phyloP scores from a whole-genome alignment of 2,113 vertebrate genomes.

The Mystacornis crossleyi region DNA sequence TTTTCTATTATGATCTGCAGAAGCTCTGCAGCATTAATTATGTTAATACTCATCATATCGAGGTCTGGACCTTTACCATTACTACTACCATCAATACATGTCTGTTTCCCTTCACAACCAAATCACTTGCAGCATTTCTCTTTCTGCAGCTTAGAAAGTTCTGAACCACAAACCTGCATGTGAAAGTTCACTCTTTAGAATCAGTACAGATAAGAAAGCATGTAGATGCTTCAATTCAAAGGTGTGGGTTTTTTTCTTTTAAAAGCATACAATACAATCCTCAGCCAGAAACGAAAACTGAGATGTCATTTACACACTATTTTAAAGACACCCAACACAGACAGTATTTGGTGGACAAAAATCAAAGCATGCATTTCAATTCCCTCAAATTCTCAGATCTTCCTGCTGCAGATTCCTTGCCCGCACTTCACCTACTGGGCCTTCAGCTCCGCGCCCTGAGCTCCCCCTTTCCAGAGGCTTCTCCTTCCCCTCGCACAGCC shows the following conservation, averaged over 20 bases:
- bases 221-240: background rate
- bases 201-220: background rate
- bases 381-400: background rate
- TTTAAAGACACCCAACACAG: background rate
- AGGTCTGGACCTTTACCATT: background rate
- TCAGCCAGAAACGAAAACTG: fast-evolving
- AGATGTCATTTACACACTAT: background rate
- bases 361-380: background rate
- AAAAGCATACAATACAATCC: background rate
- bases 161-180: background rate
- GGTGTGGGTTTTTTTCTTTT: fast-evolving
- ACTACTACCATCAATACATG: background rate
- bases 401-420: background rate
- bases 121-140: background rate
- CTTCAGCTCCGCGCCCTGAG: background rate
- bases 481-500: background rate
- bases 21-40: background rate
- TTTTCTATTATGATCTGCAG: background rate
- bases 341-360: background rate
- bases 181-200: background rate
- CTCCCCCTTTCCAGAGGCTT: background rate
- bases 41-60: background rate
- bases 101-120: background rate
- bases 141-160: conserved; percentile 14
- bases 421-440: background rate